Evolutionary conservation across 1,140 invertebrate species (phyloP).

Genomic region (Thalassaphorura encarpata): DNA sequence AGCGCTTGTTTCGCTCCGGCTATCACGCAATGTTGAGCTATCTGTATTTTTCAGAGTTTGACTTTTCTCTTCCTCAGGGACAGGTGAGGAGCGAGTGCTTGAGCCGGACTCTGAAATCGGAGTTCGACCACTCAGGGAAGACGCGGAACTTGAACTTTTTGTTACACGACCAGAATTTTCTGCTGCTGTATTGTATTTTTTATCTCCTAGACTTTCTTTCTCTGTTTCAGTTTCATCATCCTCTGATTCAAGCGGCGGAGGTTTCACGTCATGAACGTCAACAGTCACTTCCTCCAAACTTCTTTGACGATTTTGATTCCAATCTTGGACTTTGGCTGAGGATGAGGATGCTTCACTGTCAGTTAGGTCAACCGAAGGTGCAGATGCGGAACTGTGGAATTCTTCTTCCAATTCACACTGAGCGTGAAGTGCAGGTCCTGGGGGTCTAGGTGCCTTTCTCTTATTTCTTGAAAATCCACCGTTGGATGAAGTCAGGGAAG

Average conservation of each 20-base stretch:
- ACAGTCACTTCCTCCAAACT: too few relatives aligned
- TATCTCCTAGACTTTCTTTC: not conserved
- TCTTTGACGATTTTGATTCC: not conserved
- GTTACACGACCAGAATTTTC: not conserved
- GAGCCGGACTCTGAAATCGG: not conserved
- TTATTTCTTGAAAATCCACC: constrained; percentile 25
- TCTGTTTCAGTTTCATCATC: too few relatives aligned
- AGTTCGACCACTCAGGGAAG: constrained; percentile 17
- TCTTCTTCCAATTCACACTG: constrained; percentile 28
- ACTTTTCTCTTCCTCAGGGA: constrained; percentile 8
- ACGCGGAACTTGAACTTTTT: constrained; percentile 11
- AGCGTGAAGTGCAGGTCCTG: constrained; percentile 11
- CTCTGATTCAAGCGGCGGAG: too few relatives aligned
- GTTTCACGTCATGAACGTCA: too few relatives aligned
- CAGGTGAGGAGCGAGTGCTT: constrained; percentile 14
- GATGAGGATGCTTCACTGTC: constrained; percentile 12
- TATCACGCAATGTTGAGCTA: not conserved
- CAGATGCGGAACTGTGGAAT: not conserved
- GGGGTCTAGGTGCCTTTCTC: constrained; percentile 25
- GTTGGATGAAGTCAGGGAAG: constrained; percentile 28
- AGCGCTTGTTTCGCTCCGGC: not conserved
- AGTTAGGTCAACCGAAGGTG: not conserved
- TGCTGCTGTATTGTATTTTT: not conserved
- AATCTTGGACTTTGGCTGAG: not conserved
- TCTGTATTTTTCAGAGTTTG: not conserved